Base-by-base conservation (phyloP, 2,113 vertebrate species). In the Brachirus orientalis region DNA sequence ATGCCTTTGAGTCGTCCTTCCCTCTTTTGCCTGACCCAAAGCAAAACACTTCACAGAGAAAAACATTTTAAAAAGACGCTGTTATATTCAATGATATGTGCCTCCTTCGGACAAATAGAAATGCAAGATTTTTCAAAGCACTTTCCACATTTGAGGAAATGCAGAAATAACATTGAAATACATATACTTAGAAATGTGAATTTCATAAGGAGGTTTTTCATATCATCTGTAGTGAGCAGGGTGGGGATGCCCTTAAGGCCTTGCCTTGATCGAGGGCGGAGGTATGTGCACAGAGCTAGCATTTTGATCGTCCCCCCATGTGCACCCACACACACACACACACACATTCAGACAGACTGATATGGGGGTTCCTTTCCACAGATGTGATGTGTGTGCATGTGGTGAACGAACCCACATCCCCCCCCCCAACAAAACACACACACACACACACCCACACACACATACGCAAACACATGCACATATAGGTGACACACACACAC, bases 161-260 rank as follows among this genome's bases (percentile, higher is more conserved):
- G 77, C 77, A 87, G 35, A 87, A 87, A 86, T 64, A 75, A 46
- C 75, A 62, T n/a, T 56, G 75, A 79, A 86, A 79, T 77, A 53
- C 75, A 80, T 51, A 37, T 16, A 76, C 75, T 83, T 80, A 65
- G 83, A 79, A 86, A 75, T 64, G 65, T 84, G 81, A 79, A 76
- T 88, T 85, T 88, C 63, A 87, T 81, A 52, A 79, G 70, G 20
- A 73, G 74, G 54, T 43, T 73, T 80, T 88, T 66, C 78, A 86
- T 82, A 86, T 87, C 85, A 83, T 78, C 72, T 77, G 43, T 8
- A 73, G 68, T 40, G 45, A 78, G 77, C 46, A 48, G 46, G 17
- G 41, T 60, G 63, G 63, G 75, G 75, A 76, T 77, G 66, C 88
- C 90, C 90, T 77, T 83, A 86, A 90, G 89, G 86, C 79, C 82